phyloP scores from a whole-genome alignment of 2,797 vertebrate genomes.

The Anabas testudineus region DNA sequence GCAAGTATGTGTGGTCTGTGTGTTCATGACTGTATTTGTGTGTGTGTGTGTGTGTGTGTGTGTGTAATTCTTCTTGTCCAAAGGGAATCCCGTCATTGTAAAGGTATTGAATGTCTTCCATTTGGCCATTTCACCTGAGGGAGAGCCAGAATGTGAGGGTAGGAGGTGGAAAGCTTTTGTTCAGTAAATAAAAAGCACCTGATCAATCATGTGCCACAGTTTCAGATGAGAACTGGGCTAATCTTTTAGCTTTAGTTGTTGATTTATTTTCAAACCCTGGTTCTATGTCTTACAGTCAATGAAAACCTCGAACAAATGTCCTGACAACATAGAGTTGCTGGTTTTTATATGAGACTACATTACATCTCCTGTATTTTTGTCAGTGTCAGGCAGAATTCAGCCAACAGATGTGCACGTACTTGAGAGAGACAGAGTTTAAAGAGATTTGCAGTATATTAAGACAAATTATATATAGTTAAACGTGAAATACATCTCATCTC shows the following conservation, averaged over 20 bases:
- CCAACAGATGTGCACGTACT: slow-evolving; percentile 19
- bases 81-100: slow-evolving; percentile 75
- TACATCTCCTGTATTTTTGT: neutral
- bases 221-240: slow-evolving; percentile 28
- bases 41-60: slow-evolving; percentile 34
- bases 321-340: neutral
- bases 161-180: slow-evolving; percentile 45
- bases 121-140: slow-evolving; percentile 63
- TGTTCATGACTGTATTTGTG: slow-evolving; percentile 36
- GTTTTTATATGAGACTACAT: neutral
- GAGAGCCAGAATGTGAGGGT: slow-evolving; percentile 54
- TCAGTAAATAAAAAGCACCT: slow-evolving; percentile 61
- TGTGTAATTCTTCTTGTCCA: slow-evolving; percentile 59
- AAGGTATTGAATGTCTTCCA: slow-evolving; percentile 79
- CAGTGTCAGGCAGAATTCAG: slow-evolving; percentile 18
- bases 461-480: neutral
- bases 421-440: slow-evolving; percentile 1
- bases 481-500: no score
- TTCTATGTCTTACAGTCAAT: neutral
- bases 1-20: slow-evolving; percentile 60
- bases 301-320: neutral
- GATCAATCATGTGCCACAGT: slow-evolving; percentile 49
- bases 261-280: slow-evolving; percentile 22
- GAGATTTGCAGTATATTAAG: neutral
- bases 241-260: slow-evolving; percentile 31